A percentile compares a stretch with the other conserved stretches of the same genome.
These are phyloP conservation scores for Fabriciana adippe DNA, from an alignment of 2,888 invertebrate species.

Conservation along the genomic window DNA sequence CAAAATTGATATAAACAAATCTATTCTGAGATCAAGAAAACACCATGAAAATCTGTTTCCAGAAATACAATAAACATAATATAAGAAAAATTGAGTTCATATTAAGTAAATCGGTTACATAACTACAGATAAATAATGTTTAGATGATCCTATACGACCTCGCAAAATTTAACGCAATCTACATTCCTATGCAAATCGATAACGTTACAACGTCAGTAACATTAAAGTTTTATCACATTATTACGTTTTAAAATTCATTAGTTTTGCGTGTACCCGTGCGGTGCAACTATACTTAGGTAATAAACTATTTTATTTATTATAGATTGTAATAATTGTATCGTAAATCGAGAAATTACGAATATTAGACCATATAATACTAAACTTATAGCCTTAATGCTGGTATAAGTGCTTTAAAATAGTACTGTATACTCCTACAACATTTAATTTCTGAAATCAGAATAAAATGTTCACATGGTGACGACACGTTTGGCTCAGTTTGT, in stretches of 20 bases:
- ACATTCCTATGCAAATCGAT: conserved; percentile 34
- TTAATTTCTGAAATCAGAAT: neutral
- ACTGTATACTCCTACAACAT: neutral
- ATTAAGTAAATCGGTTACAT: no score
- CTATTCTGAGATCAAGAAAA: no score
- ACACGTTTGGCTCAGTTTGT: no score
- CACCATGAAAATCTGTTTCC: no score
- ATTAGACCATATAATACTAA: conserved; percentile 3
- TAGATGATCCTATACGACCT: conserved; percentile 21
- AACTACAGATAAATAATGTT: neutral
- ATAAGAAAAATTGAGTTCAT: no score
- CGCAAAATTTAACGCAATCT: conserved; percentile 30
- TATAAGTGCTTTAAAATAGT: neutral
- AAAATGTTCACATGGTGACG: no score
- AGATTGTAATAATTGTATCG: neutral
- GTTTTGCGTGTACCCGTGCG: neutral
- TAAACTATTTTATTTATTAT: conserved; percentile 18
- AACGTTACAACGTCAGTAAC: conserved; percentile 25
- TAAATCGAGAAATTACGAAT: conserved; percentile 4
- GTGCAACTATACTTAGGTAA: conserved; percentile 1
- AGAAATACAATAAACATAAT: no score
- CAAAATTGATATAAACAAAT: no score
- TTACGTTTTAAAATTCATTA: conserved; percentile 27
- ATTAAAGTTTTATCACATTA: conserved; percentile 26
- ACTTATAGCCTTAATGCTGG: neutral